Conservation (phyloP, 2,797 vertebrate species). For the Miichthys miiuy region DNA sequence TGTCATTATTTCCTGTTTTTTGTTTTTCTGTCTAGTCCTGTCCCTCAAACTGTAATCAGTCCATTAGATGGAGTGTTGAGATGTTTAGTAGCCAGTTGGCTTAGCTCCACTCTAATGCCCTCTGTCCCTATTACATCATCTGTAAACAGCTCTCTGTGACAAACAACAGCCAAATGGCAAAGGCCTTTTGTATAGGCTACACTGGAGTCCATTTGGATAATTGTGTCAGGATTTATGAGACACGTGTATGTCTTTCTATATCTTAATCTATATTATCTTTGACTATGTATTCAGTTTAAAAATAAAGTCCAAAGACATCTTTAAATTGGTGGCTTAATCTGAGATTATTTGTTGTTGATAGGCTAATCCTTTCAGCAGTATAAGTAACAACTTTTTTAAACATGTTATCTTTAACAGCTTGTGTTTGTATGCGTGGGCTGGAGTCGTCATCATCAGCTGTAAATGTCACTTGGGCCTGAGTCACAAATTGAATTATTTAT, state of each 20-base stretch:
- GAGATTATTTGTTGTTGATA: not conserved
- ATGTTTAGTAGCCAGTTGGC: slow-evolving; percentile 64
- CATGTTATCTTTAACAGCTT: slow-evolving; percentile 15
- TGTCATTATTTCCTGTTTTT: slow-evolving; percentile 45
- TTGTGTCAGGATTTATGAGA: slow-evolving; percentile 57
- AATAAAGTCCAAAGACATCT: slow-evolving; percentile 6
- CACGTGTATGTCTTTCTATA: slow-evolving; percentile 6
- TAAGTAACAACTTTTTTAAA: not conserved
- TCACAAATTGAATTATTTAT: slow-evolving; percentile 3
- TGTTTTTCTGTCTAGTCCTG: slow-evolving; percentile 23
- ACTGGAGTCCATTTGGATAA: slow-evolving; percentile 60
- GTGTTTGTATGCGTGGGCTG: slow-evolving; percentile 19
- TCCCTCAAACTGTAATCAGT: slow-evolving; percentile 37
- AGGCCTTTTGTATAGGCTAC: slow-evolving; percentile 45
- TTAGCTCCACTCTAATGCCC: slow-evolving; percentile 62
- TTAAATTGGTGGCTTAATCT: not conserved
- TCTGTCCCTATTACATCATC: slow-evolving; percentile 71
- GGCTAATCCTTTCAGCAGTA: not conserved
- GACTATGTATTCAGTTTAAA: not conserved
- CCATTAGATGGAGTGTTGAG: slow-evolving; percentile 56
- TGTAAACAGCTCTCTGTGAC: slow-evolving; percentile 54
- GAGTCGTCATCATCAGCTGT: slow-evolving; percentile 5
- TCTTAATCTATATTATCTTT: slow-evolving; percentile 25
- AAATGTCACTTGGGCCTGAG: not conserved
- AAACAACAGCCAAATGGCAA: slow-evolving; percentile 45